Base-by-base conservation (phyloP, 2,888 invertebrate genomes). In the Phanerotoma sp. region DNA sequence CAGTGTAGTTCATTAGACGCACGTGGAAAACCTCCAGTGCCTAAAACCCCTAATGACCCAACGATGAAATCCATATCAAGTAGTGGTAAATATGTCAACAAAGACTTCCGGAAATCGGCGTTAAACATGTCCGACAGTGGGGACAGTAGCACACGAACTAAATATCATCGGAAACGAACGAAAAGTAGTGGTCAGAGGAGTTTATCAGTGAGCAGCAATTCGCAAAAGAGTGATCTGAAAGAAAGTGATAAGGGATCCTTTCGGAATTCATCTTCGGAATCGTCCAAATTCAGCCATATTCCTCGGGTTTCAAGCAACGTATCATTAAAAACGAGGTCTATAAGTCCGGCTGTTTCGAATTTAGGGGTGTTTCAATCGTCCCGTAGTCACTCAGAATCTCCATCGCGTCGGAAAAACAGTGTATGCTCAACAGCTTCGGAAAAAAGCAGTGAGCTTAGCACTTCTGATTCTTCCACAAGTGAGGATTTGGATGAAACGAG, bases 21-120 rank as follows among this genome's bases (percentile, higher is more conserved):
- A 52, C 72, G 74, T 58, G 70, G 72, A 4, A 77, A 76, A 66
- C 80, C 81, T 57, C 80, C 80, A 66, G 79, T 80, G 51, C 80
- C 81, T 15, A 80, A 80, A 56, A 75, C 72, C 40, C 75, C 73
- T 42, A 79, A 79, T 54, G 62, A 11, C 21, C 22, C 60, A 49
- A 73, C 71, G 60, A 67, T 71, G 50, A 69, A 68, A 51, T 60
- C 65, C 18, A 60, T 70, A 3, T 51, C 55, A 1, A 5, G 21
- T 13, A 53, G 30, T 30, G 10, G 11, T 30, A 79, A 76, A 58
- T 78, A 79, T 63, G 80, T 84, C 18, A 88, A 88, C 72, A 88
- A 89, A 75, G 88, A 88, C 71, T 87, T 87, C 64, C 79, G 89
- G 30, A 89, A 89, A 72, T 89, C 88, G 0, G 84, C 85, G 1